These are phyloP conservation scores for Gavia stellata DNA, from an alignment of 2,113 vertebrate species.

Conservation along the genomic window DNA sequence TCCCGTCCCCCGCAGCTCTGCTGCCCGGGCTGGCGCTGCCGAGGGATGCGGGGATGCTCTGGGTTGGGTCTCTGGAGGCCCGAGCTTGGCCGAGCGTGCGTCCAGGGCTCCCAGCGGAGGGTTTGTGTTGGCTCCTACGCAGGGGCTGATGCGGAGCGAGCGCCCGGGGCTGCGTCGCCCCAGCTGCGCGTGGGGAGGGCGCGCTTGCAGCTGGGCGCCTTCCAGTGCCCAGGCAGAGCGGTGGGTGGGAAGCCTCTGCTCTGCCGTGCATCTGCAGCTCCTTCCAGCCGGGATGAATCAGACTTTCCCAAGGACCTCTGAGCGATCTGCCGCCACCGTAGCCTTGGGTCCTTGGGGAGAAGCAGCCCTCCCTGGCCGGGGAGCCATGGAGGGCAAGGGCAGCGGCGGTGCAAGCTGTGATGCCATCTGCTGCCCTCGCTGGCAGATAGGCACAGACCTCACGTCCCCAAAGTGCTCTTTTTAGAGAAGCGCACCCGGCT, in stretches of 20 bases:
- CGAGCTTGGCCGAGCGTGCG: fast-evolving
- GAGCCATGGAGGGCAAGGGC: neutral
- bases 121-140: fast-evolving
- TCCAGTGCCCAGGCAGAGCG: fast-evolving
- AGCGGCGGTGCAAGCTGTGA: neutral
- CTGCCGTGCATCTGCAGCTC: neutral
- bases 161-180: fast-evolving
- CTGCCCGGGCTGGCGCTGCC: neutral
- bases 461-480: fast-evolving
- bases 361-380: neutral
- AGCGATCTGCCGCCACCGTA: neutral
- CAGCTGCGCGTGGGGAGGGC: neutral
- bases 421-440: constrained; percentile 9
- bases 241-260: neutral
- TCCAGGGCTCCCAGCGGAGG: neutral
- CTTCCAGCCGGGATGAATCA: neutral
- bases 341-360: neutral
- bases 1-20: fast-evolving
- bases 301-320: neutral
- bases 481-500: neutral
- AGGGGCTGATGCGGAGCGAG: fast-evolving
- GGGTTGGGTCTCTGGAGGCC: neutral
- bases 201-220: fast-evolving
- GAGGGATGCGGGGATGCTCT: neutral
- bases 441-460: neutral